Conservation (phyloP, 2,113 vertebrate species). For the Cromileptes altivelis region DNA sequence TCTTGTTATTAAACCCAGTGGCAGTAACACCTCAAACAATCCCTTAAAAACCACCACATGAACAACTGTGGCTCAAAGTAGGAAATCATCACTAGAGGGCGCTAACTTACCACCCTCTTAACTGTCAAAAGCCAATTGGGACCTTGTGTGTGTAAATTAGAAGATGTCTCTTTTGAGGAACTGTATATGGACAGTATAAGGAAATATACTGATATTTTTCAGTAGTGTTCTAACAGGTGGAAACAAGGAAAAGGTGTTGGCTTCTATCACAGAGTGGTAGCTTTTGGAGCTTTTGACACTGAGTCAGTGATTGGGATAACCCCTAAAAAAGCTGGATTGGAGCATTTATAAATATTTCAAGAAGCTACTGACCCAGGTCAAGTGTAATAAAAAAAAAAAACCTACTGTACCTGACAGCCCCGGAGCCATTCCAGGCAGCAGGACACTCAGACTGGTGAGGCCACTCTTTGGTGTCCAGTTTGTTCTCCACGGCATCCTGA, state of each 20-base stretch:
- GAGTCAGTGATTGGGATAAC: not conserved
- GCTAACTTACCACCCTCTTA: not conserved
- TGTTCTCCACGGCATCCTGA: constrained; percentile 93
- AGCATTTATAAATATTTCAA: not conserved
- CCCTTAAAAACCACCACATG: not conserved
- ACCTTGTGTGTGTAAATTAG: not conserved
- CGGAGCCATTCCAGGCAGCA: constrained; percentile 95
- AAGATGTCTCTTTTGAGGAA: not conserved
- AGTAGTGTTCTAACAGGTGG: not conserved
- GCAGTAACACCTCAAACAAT: not conserved
- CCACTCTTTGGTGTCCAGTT: constrained; percentile 94
- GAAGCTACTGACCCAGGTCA: not conserved
- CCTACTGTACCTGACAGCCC: constrained; percentile 89
- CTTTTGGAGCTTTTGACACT: not conserved
- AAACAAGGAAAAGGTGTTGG: not conserved
- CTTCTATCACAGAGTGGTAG: not conserved
- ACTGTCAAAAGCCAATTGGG: not conserved
- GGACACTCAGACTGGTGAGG: constrained; percentile 93
- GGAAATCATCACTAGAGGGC: constrained; percentile 1
- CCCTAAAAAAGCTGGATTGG: not conserved
- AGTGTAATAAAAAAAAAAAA: not conserved
- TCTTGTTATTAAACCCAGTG: not conserved
- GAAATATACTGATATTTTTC: not conserved
- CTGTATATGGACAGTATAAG: not conserved
- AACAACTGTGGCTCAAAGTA: not conserved